phyloP scores from a whole-genome alignment of 2,888 invertebrate genomes.

The Linnaemya tessellans region DNA sequence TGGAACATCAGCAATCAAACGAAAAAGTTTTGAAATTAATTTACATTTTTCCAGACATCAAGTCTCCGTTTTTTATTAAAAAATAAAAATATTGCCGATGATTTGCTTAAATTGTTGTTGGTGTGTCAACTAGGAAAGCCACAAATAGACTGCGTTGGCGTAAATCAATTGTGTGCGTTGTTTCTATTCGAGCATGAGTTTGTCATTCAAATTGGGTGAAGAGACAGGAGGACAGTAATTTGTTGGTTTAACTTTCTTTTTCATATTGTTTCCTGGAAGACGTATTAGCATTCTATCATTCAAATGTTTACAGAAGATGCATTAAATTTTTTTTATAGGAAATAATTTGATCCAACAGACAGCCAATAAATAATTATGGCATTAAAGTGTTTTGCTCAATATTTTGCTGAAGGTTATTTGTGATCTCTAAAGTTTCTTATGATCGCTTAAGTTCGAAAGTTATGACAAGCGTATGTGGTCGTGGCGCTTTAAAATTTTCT shows the following conservation, averaged over 20 bases:
- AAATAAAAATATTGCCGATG: background rate
- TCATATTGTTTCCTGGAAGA: slow-evolving; percentile 40
- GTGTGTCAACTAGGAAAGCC: slow-evolving; percentile 15
- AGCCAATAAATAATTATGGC: too few species aligned
- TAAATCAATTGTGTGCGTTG: slow-evolving; percentile 31
- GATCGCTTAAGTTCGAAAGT: too few species aligned
- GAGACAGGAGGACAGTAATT: background rate
- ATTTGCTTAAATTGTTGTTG: slow-evolving; percentile 28
- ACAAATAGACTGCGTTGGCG: slow-evolving; percentile 49
- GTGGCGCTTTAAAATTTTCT: too few species aligned
- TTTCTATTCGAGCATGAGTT: slow-evolving; percentile 17
- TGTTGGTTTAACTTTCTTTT: slow-evolving; percentile 37
- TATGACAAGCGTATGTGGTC: too few species aligned
- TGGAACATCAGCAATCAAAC: slow-evolving; percentile 11
- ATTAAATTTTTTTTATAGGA: too few species aligned
- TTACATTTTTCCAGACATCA: slow-evolving; percentile 54
- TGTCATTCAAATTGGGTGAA: background rate
- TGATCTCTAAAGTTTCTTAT: too few species aligned
- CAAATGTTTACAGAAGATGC: too few species aligned
- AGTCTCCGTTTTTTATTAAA: slow-evolving; percentile 36
- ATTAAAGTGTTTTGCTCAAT: too few species aligned
- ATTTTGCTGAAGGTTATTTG: too few species aligned
- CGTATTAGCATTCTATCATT: slow-evolving; percentile 8
- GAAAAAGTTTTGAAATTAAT: slow-evolving; percentile 44
- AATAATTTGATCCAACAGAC: too few species aligned